Percentiles rank a stretch among this genome's conserved stretches.
Evolutionary conservation across 2,888 invertebrate species (phyloP).

Genomic region (Volucella zonaria): DNA sequence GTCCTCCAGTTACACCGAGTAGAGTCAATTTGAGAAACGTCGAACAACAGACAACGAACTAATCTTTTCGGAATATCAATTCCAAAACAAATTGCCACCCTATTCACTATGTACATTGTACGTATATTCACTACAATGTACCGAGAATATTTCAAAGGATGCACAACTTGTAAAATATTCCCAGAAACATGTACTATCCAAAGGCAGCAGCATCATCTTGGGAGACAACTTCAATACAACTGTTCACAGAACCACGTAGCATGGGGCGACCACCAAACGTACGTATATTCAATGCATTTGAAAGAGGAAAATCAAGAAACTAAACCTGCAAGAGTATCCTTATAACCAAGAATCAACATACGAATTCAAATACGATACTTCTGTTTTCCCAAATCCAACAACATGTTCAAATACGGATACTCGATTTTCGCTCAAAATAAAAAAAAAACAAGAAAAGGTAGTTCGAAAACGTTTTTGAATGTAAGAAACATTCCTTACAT

Average conservation of each 20-base stretch:
- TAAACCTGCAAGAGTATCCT: conserved; percentile 23
- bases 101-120: not conserved
- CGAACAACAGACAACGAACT: conserved; percentile 5
- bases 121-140: conserved; percentile 20
- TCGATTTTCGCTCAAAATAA: not conserved
- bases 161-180: conserved; percentile 49
- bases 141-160: conserved; percentile 24
- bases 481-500: not conserved
- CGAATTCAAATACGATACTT: conserved; percentile 19
- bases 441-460: conserved; percentile 8
- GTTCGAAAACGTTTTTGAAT: conserved; percentile 50
- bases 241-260: not conserved
- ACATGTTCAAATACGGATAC: conserved; percentile 3
- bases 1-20: not conserved
- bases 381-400: conserved; percentile 17
- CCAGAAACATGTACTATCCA: conserved; percentile 37
- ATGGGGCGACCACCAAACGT: not conserved
- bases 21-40: conserved; percentile 28
- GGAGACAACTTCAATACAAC: conserved; percentile 26
- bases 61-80: conserved; percentile 20
- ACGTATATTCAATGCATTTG: not conserved
- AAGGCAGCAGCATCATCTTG: conserved; percentile 49
- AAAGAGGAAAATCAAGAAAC: conserved; percentile 2
- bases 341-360: conserved; percentile 34
- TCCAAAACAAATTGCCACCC: conserved; percentile 34